A percentile compares a stretch with the other conserved stretches of the same genome.
Evolutionary conservation across 1,140 invertebrate genomes (phyloP).

Genomic region (Stegodyphus dumicola): DNA sequence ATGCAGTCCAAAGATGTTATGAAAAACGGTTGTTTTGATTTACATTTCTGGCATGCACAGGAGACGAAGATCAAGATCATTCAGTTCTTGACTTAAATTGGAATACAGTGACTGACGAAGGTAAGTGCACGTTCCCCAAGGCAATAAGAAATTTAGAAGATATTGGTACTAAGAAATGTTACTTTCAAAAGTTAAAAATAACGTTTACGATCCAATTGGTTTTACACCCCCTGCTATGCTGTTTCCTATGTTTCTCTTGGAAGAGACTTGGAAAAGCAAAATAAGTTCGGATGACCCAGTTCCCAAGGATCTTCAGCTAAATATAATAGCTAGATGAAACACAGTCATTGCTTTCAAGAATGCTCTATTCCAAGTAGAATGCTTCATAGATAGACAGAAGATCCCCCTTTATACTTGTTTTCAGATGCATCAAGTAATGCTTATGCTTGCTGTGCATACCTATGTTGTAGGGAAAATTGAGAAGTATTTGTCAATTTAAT

Average conservation of each 20-base stretch:
- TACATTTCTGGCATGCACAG: slow-evolving; percentile 1
- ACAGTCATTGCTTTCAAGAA: not conserved
- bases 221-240: slow-evolving; percentile 9
- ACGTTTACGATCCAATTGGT: slow-evolving; percentile 22
- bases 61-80: not conserved
- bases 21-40: not conserved
- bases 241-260: not conserved
- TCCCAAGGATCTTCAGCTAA: not conserved
- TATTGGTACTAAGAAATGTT: not conserved
- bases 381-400: not conserved
- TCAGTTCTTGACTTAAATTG: slow-evolving; percentile 15
- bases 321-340: not conserved
- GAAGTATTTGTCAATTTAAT: not conserved
- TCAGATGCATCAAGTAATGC: not conserved
- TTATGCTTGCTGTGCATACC: slow-evolving; percentile 5
- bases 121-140: not conserved
- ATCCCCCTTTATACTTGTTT: not conserved
- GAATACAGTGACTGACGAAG: slow-evolving; percentile 1
- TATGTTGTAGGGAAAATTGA: not conserved
- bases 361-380: not conserved
- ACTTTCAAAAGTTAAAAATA: not conserved
- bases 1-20: not conserved
- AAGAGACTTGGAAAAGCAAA: slow-evolving; percentile 4
- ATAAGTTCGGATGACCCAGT: slow-evolving; percentile 6
- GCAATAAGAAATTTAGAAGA: too few species aligned